Percentiles rank a stretch among this genome's conserved stretches.
phyloP scores from a whole-genome alignment of 2,113 vertebrate species.

The Litocranius walleri region DNA sequence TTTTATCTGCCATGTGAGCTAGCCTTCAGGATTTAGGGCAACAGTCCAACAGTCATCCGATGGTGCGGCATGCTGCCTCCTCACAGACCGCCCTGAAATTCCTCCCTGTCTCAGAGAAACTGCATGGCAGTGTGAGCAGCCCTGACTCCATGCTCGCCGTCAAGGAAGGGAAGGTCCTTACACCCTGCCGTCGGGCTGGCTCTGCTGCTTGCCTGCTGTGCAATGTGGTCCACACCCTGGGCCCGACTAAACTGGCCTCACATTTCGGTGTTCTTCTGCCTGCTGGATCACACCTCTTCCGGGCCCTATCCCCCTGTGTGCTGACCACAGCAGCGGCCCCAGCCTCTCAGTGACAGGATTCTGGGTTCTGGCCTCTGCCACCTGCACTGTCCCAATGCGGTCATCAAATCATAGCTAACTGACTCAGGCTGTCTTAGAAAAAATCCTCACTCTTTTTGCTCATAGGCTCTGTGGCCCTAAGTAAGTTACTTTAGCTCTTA shows the following conservation, averaged over 20 bases:
- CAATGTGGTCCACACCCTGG: no score
- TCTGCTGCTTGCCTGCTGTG: background rate
- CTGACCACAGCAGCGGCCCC: background rate
- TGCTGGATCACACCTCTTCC: background rate
- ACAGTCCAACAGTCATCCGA: background rate
- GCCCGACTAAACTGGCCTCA: rapidly evolving
- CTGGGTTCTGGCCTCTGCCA: background rate
- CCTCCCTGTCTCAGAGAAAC: background rate
- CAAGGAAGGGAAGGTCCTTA: no score
- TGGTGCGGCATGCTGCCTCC: background rate
- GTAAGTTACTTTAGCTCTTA: background rate
- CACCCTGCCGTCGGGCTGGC: rapidly evolving
- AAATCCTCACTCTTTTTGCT: background rate
- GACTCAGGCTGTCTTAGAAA: background rate
- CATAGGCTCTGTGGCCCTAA: background rate
- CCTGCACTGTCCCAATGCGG: rapidly evolving
- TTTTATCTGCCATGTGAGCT: background rate
- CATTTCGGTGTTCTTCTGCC: background rate
- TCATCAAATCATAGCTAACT: background rate
- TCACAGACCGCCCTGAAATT: background rate
- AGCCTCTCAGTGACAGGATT: background rate
- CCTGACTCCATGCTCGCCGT: rapidly evolving
- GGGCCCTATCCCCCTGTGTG: no score
- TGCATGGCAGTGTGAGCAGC: rapidly evolving
- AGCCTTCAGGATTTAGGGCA: background rate